These are phyloP conservation scores for Pungitius pungitius DNA, from an alignment of 2,113 vertebrate genomes.

Conservation along the genomic window DNA sequence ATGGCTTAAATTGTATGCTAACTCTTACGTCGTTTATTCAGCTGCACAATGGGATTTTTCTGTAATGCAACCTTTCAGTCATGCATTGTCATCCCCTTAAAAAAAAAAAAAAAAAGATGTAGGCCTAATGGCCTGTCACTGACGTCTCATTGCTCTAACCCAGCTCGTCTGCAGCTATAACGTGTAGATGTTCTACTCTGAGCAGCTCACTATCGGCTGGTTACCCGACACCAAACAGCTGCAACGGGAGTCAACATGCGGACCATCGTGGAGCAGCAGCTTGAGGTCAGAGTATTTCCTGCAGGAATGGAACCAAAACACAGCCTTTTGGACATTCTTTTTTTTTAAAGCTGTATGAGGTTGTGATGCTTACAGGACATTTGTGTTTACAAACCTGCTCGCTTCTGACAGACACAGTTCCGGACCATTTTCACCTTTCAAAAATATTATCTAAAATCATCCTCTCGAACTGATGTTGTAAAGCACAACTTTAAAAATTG, in stretches of 20 bases:
- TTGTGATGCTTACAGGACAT: neutral
- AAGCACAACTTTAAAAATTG: neutral
- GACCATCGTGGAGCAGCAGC: neutral
- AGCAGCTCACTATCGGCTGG: neutral
- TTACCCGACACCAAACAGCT: neutral
- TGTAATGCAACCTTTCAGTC: neutral
- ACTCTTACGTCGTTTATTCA: conserved; percentile 1
- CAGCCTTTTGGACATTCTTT: neutral
- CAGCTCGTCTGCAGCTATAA: neutral
- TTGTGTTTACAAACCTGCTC: neutral
- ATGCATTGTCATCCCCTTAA: neutral
- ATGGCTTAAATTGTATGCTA: conserved; percentile 2
- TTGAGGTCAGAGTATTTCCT: neutral
- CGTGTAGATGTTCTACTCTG: neutral
- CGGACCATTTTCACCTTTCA: too few relatives aligned
- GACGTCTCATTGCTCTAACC: neutral
- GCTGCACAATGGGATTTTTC: neutral
- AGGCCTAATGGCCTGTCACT: neutral
- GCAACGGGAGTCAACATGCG: neutral
- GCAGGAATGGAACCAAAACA: neutral
- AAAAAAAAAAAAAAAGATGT: neutral
- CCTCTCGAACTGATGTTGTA: neutral
- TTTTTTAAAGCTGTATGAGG: neutral
- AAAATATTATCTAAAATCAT: neutral
- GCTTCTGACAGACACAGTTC: neutral